Percentiles rank a stretch among this genome's conserved stretches.
These are phyloP conservation scores for Onychorhynchus coronatus DNA, from an alignment of 2,113 vertebrate genomes.

Conservation along the genomic window DNA sequence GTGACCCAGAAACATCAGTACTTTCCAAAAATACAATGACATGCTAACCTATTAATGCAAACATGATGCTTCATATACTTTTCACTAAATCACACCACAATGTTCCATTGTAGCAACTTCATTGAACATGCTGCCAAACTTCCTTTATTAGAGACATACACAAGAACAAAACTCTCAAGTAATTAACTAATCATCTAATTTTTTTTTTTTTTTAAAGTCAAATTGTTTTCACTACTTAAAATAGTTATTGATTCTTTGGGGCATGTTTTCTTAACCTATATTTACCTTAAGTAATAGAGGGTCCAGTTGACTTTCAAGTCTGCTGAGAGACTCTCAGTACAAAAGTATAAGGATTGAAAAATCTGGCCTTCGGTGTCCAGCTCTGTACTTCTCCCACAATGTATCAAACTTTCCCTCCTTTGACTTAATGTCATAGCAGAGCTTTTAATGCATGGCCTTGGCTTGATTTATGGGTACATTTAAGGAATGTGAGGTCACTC, in stretches of 20 bases:
- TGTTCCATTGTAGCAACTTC: background rate
- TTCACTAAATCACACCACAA: background rate
- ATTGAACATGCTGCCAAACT: background rate
- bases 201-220: too few relatives aligned
- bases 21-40: background rate
- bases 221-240: background rate
- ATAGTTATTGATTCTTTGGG: background rate
- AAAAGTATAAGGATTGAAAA: background rate
- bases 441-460: conserved; percentile 58
- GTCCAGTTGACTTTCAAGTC: background rate
- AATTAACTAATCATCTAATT: background rate
- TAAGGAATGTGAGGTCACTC: conserved; percentile 73
- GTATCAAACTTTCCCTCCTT: background rate
- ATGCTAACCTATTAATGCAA: conserved; percentile 10
- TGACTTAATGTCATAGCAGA: conserved; percentile 12
- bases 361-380: background rate
- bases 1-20: conserved; percentile 24
- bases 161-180: background rate
- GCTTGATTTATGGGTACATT: conserved; percentile 72
- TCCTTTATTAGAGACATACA: background rate
- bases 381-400: background rate
- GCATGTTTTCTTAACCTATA: background rate
- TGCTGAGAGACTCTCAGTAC: background rate
- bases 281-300: background rate
- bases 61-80: background rate